phyloP scores from a whole-genome alignment of 1,140 invertebrate species.

The Neotoxoptera formosana region DNA sequence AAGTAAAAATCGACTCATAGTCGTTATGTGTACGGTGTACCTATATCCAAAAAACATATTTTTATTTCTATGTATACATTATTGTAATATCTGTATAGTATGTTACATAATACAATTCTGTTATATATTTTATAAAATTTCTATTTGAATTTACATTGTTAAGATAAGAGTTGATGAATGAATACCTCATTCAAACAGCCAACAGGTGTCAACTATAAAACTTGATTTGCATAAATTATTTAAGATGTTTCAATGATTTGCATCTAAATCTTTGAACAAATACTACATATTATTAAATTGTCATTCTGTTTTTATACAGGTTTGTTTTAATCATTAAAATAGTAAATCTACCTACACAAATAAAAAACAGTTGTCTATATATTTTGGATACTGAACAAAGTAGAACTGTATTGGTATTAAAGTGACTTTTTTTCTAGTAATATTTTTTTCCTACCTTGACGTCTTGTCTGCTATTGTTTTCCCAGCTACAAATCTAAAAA shows the following conservation, averaged over 20 bases:
- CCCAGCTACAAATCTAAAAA: background rate
- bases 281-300: background rate
- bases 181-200: background rate
- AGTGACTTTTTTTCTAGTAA: background rate
- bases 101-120: background rate
- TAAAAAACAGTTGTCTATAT: background rate
- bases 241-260: background rate
- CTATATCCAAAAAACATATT: background rate
- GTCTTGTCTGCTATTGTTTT: background rate
- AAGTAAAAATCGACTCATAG: background rate
- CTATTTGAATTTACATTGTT: background rate
- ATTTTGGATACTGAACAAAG: background rate
- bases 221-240: conserved; percentile 29
- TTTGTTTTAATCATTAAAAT: background rate
- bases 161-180: background rate
- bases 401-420: background rate
- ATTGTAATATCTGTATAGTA: background rate
- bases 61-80: background rate
- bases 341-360: background rate
- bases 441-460: background rate
- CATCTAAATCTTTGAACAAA: background rate
- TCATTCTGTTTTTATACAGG: background rate
- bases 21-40: background rate
- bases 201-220: conserved; percentile 4
- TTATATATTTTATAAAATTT: background rate